A percentile compares a stretch with the other conserved stretches of the same genome.
These are phyloP conservation scores for Monochamus alternatus DNA, from an alignment of 2,888 invertebrate species.

Conservation along the genomic window DNA sequence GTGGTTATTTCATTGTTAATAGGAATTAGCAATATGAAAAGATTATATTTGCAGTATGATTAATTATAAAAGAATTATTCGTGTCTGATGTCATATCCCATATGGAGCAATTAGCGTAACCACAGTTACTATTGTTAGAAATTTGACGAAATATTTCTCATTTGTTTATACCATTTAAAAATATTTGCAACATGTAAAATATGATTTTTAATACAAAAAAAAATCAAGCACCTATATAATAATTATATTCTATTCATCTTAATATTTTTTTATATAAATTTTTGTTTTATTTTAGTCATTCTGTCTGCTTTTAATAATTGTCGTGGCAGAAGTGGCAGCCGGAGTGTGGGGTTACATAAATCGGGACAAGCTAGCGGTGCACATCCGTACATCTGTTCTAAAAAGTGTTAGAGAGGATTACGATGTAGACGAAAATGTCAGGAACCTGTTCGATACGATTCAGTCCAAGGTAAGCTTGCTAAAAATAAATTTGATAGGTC, in stretches of 20 bases:
- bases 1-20: too few species aligned
- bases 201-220: too few species aligned
- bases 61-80: background rate
- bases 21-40: too few species aligned
- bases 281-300: conserved; percentile 78
- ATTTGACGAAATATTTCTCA: background rate
- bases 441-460: conserved; percentile 79
- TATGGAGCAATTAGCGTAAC: background rate
- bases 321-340: conserved; percentile 85
- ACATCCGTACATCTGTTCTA: conserved; percentile 77
- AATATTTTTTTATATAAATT: background rate
- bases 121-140: background rate
- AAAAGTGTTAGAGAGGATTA: conserved; percentile 79
- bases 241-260: background rate
- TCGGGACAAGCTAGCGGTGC: conserved; percentile 77
- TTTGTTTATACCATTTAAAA: too few species aligned
- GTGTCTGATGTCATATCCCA: background rate
- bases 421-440: conserved; percentile 72
- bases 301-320: conserved; percentile 82
- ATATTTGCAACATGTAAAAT: too few species aligned
- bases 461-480: conserved; percentile 74
- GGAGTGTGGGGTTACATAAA: conserved; percentile 86
- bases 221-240: too few species aligned
- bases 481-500: conserved; percentile 27
- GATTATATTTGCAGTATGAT: background rate